A percentile compares a stretch with the other conserved stretches of the same genome.
phyloP scores from a whole-genome alignment of 2,797 vertebrate genomes.

The Hippopotamyrus pictus region DNA sequence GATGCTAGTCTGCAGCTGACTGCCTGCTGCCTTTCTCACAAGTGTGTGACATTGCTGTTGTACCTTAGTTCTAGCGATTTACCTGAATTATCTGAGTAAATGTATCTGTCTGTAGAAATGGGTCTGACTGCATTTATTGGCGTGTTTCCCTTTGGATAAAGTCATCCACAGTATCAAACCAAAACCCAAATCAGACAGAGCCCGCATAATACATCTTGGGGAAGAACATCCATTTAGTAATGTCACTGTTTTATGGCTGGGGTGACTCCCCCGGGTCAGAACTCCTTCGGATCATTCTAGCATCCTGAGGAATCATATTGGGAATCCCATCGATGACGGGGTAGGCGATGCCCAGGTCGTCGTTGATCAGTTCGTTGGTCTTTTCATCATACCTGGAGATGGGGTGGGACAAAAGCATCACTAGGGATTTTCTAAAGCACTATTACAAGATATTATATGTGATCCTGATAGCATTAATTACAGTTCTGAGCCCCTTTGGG shows the following conservation, averaged over 20 bases:
- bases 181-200: background rate
- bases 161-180: background rate
- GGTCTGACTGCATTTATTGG: background rate
- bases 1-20: background rate
- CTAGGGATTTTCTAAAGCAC: background rate
- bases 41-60: background rate
- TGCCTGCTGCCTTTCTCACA: background rate
- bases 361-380: slow-evolving; percentile 84
- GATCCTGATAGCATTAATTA: background rate
- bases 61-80: background rate
- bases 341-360: slow-evolving; percentile 89
- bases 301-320: slow-evolving; percentile 89
- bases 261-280: slow-evolving; percentile 33
- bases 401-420: background rate
- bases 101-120: background rate
- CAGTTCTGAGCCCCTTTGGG: background rate
- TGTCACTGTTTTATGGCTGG: slow-evolving; percentile 13
- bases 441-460: background rate
- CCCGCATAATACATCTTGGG: background rate
- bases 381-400: slow-evolving; percentile 71
- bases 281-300: slow-evolving; percentile 60
- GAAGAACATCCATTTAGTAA: background rate
- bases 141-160: background rate
- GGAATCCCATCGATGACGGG: slow-evolving; percentile 82
- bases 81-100: background rate